Evolutionary conservation across 2,888 invertebrate species (phyloP).

Genomic region (Labia minor): DNA sequence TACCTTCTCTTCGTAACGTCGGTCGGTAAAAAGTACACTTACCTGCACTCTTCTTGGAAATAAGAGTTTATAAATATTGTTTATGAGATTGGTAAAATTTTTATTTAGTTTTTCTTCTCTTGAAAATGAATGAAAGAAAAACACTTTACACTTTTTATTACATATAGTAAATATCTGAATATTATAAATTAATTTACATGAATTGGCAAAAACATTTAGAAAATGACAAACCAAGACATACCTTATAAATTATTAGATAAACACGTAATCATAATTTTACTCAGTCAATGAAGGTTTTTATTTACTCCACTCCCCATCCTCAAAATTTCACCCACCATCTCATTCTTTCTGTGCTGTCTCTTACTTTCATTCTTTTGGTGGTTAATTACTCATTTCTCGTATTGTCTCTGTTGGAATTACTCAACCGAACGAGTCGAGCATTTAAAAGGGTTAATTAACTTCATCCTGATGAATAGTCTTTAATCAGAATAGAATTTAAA

Average conservation of each 20-base stretch:
- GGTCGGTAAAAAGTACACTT: no score
- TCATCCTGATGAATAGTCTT: background rate
- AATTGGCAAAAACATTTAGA: no score
- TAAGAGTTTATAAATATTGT: no score
- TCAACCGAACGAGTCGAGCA: background rate
- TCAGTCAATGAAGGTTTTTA: background rate
- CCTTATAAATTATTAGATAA: background rate
- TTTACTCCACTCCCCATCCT: background rate
- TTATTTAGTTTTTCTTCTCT: no score
- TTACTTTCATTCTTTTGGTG: background rate
- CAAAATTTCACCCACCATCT: no score
- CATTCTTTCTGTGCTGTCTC: background rate
- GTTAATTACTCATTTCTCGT: constrained; percentile 7
- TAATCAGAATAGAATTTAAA: background rate
- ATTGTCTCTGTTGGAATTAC: background rate
- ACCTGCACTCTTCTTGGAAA: no score
- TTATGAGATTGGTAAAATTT: no score
- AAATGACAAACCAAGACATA: background rate
- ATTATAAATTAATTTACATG: no score
- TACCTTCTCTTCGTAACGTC: no score
- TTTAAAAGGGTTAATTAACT: background rate
- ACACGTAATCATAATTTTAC: background rate
- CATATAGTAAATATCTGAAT: no score
- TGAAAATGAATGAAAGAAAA: no score
- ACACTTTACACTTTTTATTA: no score